Percentiles rank a stretch among this genome's conserved stretches.
These are phyloP conservation scores for Margaritifera margaritifera DNA, from an alignment of 2,888 invertebrate genomes.

Conservation along the genomic window DNA sequence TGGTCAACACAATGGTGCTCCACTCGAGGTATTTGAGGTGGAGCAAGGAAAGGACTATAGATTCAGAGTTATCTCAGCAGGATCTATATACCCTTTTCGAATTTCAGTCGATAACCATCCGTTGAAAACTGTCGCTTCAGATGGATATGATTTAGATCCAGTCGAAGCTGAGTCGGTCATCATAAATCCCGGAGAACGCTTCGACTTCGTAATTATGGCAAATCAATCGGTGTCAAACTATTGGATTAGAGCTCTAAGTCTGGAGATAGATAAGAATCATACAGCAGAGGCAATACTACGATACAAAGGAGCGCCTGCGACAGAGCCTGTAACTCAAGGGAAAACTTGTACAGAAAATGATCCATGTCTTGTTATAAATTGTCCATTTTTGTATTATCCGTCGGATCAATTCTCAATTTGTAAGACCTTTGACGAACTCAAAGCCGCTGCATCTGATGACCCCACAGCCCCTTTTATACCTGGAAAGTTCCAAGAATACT, in stretches of 20 bases:
- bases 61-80: conserved; percentile 53
- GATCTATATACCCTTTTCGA: conserved; percentile 46
- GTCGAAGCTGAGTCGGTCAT: conserved; percentile 42
- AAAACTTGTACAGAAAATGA: conserved; percentile 26
- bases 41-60: conserved; percentile 30
- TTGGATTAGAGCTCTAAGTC: conserved; percentile 53
- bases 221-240: conserved; percentile 46
- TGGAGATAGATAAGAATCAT: conserved; percentile 35
- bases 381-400: conserved; percentile 47
- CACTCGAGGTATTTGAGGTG: conserved; percentile 43
- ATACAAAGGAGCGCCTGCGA: conserved; percentile 31
- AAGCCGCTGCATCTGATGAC: conserved; percentile 23
- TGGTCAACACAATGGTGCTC: conserved; percentile 34
- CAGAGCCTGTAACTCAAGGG: conserved; percentile 30
- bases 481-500: conserved; percentile 48
- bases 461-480: conserved; percentile 28
- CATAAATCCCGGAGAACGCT: conserved; percentile 54
- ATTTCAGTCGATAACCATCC: conserved; percentile 52
- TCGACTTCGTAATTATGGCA: conserved; percentile 53
- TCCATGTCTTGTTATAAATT: conserved; percentile 46
- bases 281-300: conserved; percentile 43
- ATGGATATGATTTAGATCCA: conserved; percentile 53
- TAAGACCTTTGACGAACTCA: conserved; percentile 32
- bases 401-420: conserved; percentile 21
- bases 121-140: conserved; percentile 49